A percentile compares a stretch with the other conserved stretches of the same genome.
Evolutionary conservation across 23 tunicate genomes (phyloP).

Genomic region (Halocynthia roretzi): DNA sequence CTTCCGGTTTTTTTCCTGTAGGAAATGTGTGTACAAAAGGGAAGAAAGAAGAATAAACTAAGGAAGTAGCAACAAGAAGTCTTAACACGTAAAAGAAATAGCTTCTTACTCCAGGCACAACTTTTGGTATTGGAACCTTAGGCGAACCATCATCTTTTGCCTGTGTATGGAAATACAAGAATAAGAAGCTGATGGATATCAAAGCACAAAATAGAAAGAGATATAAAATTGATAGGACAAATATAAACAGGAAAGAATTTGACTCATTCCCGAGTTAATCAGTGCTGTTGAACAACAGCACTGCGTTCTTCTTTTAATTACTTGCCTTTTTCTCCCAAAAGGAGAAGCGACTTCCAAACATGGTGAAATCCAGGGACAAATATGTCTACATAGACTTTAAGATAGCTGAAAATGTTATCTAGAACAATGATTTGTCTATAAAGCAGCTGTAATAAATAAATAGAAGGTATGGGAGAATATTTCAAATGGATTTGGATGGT

Average conservation of each 20-base stretch:
- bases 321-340: constrained; percentile 88
- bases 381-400: too few species aligned
- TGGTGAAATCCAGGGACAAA: neutral
- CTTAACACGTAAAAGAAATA: neutral
- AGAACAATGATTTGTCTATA: too few species aligned
- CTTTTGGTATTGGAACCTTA: constrained; percentile 46
- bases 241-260: too few species aligned
- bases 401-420: too few species aligned
- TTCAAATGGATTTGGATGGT: too few species aligned
- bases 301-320: neutral
- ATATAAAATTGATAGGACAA: too few species aligned
- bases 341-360: constrained; percentile 87
- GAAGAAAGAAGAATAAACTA: neutral
- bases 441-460: too few species aligned
- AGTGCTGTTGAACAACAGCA: neutral
- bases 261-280: neutral
- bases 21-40: neutral
- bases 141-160: constrained; percentile 64
- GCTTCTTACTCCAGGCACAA: constrained; percentile 17
- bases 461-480: too few species aligned
- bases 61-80: neutral
- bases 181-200: neutral
- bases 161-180: constrained; percentile 14
- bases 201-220: neutral
- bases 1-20: neutral